Evolutionary conservation across 2,797 vertebrate species (phyloP).

Genomic region (Thripadectes ignobilis): DNA sequence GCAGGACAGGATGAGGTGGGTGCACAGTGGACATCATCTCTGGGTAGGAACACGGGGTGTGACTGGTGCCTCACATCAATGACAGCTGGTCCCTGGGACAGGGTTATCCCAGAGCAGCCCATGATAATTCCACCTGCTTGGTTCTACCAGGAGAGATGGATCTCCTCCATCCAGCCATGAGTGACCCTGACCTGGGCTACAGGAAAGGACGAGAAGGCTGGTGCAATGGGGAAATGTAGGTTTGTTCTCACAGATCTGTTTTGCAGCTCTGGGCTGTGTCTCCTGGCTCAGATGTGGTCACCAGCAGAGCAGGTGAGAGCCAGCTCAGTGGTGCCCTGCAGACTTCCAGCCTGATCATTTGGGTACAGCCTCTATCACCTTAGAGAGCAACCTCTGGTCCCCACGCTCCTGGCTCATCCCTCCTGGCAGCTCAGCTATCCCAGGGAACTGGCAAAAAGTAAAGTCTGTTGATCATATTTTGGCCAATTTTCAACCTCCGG

Average conservation of each 20-base stretch:
- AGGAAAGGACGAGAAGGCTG: neutral
- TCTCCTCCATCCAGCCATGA: neutral
- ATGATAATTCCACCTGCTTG: neutral
- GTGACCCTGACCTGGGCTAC: neutral
- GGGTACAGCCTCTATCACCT: neutral
- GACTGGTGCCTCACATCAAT: neutral
- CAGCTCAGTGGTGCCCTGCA: neutral
- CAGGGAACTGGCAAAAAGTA: neutral
- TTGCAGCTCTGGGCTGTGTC: neutral
- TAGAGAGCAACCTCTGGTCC: neutral
- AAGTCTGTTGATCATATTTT: neutral
- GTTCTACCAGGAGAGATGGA: rapidly evolving
- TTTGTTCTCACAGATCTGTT: neutral
- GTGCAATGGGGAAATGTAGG: neutral
- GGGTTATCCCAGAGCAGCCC: neutral
- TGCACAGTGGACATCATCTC: rapidly evolving
- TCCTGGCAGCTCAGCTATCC: neutral
- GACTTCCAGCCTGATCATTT: neutral
- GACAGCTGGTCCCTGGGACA: neutral
- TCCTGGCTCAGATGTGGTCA: neutral
- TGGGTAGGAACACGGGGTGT: rapidly evolving
- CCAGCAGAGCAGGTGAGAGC: neutral
- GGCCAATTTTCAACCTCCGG: neutral
- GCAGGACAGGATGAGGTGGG: rapidly evolving
- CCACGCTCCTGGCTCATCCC: rapidly evolving